A percentile compares a stretch with the other conserved stretches of the same genome.
Conservation (phyloP, 2,888 invertebrate genomes). For the Sinodicranocentrus sp. region DNA sequence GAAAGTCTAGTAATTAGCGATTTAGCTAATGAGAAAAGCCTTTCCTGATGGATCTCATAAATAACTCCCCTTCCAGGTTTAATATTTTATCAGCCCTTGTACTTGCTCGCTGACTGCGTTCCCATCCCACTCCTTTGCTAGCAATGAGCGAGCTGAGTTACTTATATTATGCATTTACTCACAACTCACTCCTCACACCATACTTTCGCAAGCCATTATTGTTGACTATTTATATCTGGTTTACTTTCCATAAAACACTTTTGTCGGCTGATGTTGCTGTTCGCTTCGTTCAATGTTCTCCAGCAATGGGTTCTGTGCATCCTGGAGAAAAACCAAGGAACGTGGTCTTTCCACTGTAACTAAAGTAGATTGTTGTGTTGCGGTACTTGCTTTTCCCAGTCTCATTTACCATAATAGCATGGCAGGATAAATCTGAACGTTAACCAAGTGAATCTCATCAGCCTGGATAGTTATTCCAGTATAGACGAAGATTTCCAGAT, state of each 20-base stretch:
- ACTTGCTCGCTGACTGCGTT: not conserved
- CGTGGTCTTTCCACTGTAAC: conserved; percentile 12
- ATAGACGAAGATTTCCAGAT: not conserved
- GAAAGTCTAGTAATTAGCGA: conserved; percentile 71
- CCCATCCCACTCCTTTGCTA: not conserved
- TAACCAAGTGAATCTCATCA: conserved; percentile 34
- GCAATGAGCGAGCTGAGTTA: conserved; percentile 1
- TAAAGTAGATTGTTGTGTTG: conserved; percentile 42
- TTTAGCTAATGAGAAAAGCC: conserved; percentile 73
- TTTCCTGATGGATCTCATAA: conserved; percentile 72
- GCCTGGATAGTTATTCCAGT: not conserved
- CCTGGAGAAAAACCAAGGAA: not conserved
- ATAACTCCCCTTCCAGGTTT: conserved; percentile 71
- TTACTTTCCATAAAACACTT: conserved; percentile 62
- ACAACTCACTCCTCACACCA: conserved; percentile 33
- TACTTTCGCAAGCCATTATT: conserved; percentile 43
- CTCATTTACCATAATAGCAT: conserved; percentile 9
- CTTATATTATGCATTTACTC: conserved; percentile 49
- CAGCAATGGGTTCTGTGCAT: not conserved
- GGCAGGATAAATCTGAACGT: conserved; percentile 46
- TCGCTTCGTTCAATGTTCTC: conserved; percentile 31
- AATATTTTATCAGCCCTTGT: conserved; percentile 68
- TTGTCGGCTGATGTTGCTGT: conserved; percentile 48
- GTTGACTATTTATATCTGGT: conserved; percentile 62
- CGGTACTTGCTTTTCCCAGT: conserved; percentile 34